Base-by-base conservation (phyloP, 2,888 invertebrate species). In the Xestobium rufovillosum region DNA sequence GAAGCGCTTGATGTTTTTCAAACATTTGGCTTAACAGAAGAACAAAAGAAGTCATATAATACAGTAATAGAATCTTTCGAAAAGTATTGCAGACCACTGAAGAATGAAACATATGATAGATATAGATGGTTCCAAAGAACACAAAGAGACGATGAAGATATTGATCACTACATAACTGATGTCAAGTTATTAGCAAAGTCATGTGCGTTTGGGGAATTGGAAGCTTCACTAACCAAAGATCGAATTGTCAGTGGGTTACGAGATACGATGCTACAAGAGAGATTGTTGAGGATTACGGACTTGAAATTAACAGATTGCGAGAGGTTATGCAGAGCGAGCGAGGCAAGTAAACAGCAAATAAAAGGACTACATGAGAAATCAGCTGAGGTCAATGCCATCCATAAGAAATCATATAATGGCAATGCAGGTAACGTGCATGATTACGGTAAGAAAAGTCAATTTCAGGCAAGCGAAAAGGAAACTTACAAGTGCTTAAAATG, bases 261-360 rank as follows among this genome's bases (percentile, higher is more conserved):
- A 16, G 42, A 45, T 17, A 10, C 41, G 10, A 23, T 31, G 2
- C 3, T 47, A 17, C 49, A 49, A 41, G 45, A 47, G 36, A 34
- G 43, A 30, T 28, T 48, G 10, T 16, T 48, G 14, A 38, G 31
- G 17, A 9, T 19, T 11, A 6, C 28, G 3, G 30, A 42, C 8
- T 32, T 46, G 26, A 32, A 31, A 12, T 14, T 38, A n/a, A 15
- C 34, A 6, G 36, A 23, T 16, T 42, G 43, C 16, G 48, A 45
- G 31, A 39, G 33, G 6, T 28, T 42, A 3, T 48, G 48, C 38
- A 13, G 39, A 27, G 39, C 44, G 15, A 31, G 47, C 6, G 50
- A 48, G 34, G 42, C 31, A 29, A 52, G 51, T 41, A 38, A 46
- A 33, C 39, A 42, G 32, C 50, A 47, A 40, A 42, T 37, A 13